Evolutionary conservation across 2,797 vertebrate species (phyloP).

Genomic region (Anas flavirostris): DNA sequence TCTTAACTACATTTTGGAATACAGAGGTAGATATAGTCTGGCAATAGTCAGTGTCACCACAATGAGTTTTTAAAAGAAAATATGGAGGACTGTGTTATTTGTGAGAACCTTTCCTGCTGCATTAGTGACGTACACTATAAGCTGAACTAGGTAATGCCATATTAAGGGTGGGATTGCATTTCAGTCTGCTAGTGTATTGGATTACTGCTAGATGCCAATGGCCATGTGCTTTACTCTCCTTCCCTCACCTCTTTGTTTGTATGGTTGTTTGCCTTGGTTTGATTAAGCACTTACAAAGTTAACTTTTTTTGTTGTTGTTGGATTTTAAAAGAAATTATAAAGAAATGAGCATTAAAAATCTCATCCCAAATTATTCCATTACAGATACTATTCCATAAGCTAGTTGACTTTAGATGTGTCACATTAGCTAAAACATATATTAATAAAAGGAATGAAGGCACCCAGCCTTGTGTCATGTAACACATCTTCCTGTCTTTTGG

Average conservation of each 20-base stretch:
- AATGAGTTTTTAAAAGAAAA: neutral
- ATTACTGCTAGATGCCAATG: neutral
- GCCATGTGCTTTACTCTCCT: neutral
- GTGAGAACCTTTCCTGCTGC: neutral
- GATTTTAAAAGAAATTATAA: too few species aligned
- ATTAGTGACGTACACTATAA: neutral
- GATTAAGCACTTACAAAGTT: neutral
- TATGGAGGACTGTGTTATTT: neutral
- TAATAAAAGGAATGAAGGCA: neutral
- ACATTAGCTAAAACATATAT: too few species aligned
- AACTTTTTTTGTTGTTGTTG: neutral
- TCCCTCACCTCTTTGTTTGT: neutral
- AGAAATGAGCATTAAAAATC: neutral
- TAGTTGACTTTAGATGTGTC: neutral
- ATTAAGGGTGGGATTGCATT: conserved; percentile 19
- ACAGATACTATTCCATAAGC: neutral
- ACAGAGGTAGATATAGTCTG: neutral
- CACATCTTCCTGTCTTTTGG: neutral
- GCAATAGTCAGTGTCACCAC: neutral
- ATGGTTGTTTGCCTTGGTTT: neutral
- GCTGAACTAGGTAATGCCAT: neutral
- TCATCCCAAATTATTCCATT: neutral
- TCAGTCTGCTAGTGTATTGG: neutral
- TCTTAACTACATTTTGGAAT: neutral
- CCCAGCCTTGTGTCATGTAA: neutral